These are phyloP conservation scores for Darevskia mixta DNA, from an alignment of 2,797 vertebrate species.

Conservation along the genomic window DNA sequence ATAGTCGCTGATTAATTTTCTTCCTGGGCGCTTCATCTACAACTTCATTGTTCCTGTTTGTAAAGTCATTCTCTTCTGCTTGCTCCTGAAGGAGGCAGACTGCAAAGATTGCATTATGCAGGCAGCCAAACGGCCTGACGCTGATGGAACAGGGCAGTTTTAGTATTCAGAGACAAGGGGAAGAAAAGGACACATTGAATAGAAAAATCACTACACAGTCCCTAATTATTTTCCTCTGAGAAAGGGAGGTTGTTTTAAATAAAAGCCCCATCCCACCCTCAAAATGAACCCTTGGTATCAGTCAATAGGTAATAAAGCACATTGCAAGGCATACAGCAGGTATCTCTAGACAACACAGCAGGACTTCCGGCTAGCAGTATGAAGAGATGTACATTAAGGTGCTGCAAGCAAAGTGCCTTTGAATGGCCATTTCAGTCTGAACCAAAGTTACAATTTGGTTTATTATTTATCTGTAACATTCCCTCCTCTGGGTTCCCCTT, in stretches of 20 bases:
- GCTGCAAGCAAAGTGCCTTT: background rate
- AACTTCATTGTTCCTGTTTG: constrained; percentile 61
- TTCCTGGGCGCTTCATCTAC: constrained; percentile 63
- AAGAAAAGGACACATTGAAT: constrained; percentile 32
- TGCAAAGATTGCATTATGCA: constrained; percentile 37
- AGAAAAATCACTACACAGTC: constrained; percentile 36
- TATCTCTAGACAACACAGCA: constrained; percentile 10
- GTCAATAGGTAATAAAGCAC: constrained; percentile 13
- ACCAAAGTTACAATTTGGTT: background rate
- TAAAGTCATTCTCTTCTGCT: constrained; percentile 48
- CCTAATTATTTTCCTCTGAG: constrained; percentile 41
- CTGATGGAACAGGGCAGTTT: background rate
- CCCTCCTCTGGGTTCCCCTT: background rate
- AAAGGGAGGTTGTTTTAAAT: constrained; percentile 48
- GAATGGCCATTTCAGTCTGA: background rate
- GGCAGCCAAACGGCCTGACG: constrained; percentile 39
- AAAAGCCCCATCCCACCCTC: constrained; percentile 1
- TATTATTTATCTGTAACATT: background rate
- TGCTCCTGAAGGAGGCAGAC: constrained; percentile 50
- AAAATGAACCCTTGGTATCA: constrained; percentile 37
- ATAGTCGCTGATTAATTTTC: constrained; percentile 62
- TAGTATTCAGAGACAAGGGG: constrained; percentile 32
- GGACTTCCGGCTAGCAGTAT: background rate
- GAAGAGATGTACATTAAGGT: background rate
- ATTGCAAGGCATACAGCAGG: constrained; percentile 8